Evolutionary conservation across 2,113 vertebrate species (phyloP).

Genomic region (Catagonus wagneri): DNA sequence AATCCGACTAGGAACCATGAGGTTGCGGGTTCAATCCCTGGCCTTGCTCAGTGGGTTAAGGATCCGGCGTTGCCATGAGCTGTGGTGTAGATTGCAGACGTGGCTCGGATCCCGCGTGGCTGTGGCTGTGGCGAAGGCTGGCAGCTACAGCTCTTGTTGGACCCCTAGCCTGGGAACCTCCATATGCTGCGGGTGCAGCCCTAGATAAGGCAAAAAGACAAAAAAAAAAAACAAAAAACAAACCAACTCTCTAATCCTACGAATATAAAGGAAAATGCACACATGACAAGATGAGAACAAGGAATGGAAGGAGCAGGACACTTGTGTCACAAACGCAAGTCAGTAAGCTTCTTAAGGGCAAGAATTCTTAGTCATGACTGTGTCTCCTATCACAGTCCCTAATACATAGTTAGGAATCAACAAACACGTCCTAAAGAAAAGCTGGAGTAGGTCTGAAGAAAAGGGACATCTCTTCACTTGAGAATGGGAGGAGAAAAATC

Average conservation of each 20-base stretch:
- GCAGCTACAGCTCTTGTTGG: no score
- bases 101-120: no score
- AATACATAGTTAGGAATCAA: background rate
- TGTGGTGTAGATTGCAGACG: no score
- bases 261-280: background rate
- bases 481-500: background rate
- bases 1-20: no score
- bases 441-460: background rate
- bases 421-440: background rate
- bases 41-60: no score
- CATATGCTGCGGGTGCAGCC: no score
- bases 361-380: background rate
- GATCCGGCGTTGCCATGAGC: no score
- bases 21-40: no score
- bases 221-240: no score
- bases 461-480: background rate
- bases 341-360: background rate
- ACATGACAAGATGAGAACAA: slow-evolving; percentile 2
- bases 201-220: no score
- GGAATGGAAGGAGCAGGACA: background rate
- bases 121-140: no score
- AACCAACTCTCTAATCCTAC: background rate
- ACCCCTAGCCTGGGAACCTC: no score
- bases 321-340: background rate
- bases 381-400: background rate